Percentiles rank a stretch among this genome's conserved stretches.
Evolutionary conservation across 2,113 vertebrate genomes (phyloP).

Genomic region (Thalassarche chlororhynchos): DNA sequence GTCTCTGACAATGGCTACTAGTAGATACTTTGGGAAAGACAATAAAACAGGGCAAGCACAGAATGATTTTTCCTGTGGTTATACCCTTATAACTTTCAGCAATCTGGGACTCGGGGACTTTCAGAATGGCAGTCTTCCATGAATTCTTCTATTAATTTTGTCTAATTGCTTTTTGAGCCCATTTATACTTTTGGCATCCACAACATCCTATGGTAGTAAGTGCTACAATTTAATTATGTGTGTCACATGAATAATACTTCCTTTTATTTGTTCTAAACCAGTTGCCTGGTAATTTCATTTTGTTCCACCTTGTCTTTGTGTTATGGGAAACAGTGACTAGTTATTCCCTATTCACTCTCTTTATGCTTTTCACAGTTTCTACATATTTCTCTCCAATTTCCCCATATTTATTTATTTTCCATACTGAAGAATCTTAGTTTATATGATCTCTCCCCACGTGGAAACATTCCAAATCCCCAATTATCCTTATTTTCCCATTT

Average conservation of each 20-base stretch:
- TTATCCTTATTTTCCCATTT: background rate
- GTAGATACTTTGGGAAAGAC: background rate
- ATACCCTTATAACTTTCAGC: background rate
- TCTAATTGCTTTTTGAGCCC: background rate
- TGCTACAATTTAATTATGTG: background rate
- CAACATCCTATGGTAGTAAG: background rate
- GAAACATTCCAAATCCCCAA: background rate
- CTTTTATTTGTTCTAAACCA: background rate
- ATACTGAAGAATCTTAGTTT: background rate
- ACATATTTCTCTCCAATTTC: background rate
- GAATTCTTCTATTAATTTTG: background rate
- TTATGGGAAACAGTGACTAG: background rate
- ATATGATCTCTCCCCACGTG: background rate
- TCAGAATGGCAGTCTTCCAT: background rate
- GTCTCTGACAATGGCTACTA: background rate
- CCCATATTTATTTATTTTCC: background rate
- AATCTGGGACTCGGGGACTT: background rate
- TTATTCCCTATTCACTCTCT: background rate
- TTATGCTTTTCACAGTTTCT: background rate
- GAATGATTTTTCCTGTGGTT: background rate
- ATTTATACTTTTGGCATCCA: background rate
- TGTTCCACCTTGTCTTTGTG: background rate
- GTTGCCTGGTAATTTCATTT: background rate
- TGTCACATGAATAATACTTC: background rate
- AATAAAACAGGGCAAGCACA: background rate